Evolutionary conservation across 1,140 invertebrate genomes (phyloP).

Genomic region (Euschistus heros): DNA sequence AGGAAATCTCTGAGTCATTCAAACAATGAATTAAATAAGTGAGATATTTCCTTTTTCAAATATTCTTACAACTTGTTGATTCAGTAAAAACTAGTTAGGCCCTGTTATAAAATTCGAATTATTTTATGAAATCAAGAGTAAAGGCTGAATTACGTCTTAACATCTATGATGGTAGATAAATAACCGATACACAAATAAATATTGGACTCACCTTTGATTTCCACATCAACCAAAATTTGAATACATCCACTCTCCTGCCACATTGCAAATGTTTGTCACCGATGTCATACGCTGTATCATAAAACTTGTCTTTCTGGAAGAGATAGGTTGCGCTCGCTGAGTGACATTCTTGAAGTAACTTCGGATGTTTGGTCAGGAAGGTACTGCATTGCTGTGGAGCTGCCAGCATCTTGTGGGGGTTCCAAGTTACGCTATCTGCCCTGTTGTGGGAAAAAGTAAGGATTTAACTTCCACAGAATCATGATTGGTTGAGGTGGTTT

Average conservation of each 20-base stretch:
- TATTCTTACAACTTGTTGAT: no score
- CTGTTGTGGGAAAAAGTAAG: slow-evolving; percentile 40
- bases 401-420: slow-evolving; percentile 82
- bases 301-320: slow-evolving; percentile 94
- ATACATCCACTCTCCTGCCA: slow-evolving; percentile 83
- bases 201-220: slow-evolving; percentile 57
- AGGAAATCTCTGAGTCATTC: no score
- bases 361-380: slow-evolving; percentile 61
- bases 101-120: no score
- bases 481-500: no score
- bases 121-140: no score
- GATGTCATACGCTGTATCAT: slow-evolving; percentile 80
- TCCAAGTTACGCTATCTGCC: slow-evolving; percentile 88
- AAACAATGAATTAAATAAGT: no score
- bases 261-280: slow-evolving; percentile 92
- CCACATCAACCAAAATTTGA: slow-evolving; percentile 98
- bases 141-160: no score
- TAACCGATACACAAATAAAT: neutral
- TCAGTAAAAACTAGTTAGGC: no score
- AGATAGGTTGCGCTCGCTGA: slow-evolving; percentile 72
- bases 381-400: slow-evolving; percentile 84
- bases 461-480: no score
- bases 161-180: no score
- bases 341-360: slow-evolving; percentile 51
- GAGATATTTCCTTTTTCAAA: no score